These are phyloP conservation scores for Aradophagus sp. DNA, from an alignment of 1,140 invertebrate species.

Conservation along the genomic window DNA sequence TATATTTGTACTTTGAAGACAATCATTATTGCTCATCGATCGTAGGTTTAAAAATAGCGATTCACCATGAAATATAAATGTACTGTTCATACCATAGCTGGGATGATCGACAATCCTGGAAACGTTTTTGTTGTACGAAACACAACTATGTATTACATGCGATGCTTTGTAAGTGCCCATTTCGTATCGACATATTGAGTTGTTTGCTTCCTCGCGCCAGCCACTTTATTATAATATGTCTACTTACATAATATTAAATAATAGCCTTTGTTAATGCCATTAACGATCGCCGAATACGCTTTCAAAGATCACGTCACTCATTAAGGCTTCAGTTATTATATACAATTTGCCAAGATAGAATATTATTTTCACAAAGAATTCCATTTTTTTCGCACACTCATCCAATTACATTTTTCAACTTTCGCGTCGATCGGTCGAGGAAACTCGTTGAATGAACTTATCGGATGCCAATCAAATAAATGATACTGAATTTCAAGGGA, in stretches of 20 bases:
- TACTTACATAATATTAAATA: conserved; percentile 34
- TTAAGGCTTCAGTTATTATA: too few relatives aligned
- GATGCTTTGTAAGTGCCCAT: conserved; percentile 27
- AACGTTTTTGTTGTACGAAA: conserved; percentile 37
- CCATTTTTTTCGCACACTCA: background rate
- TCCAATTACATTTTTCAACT: too few relatives aligned
- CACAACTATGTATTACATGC: conserved; percentile 36
- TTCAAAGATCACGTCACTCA: conserved; percentile 7
- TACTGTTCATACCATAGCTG: conserved; percentile 26
- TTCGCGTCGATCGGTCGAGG: too few relatives aligned
- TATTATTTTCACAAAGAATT: too few relatives aligned
- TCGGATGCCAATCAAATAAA: too few relatives aligned
- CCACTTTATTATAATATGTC: conserved; percentile 36
- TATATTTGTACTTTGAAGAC: too few relatives aligned
- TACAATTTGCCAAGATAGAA: too few relatives aligned
- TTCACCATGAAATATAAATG: conserved; percentile 24
- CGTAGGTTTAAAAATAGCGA: conserved; percentile 35
- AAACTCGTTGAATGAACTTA: too few relatives aligned
- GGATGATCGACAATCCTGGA: conserved; percentile 42
- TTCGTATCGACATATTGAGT: conserved; percentile 52
- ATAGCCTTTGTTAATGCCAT: conserved; percentile 29
- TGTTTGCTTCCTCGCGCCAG: conserved; percentile 29
- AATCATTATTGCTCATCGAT: conserved; percentile 47
- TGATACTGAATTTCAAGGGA: too few relatives aligned
- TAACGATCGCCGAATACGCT: conserved; percentile 17